A percentile compares a stretch with the other conserved stretches of the same genome.
Evolutionary conservation across 2,113 vertebrate genomes (phyloP).

Genomic region (Ciconia maguari): DNA sequence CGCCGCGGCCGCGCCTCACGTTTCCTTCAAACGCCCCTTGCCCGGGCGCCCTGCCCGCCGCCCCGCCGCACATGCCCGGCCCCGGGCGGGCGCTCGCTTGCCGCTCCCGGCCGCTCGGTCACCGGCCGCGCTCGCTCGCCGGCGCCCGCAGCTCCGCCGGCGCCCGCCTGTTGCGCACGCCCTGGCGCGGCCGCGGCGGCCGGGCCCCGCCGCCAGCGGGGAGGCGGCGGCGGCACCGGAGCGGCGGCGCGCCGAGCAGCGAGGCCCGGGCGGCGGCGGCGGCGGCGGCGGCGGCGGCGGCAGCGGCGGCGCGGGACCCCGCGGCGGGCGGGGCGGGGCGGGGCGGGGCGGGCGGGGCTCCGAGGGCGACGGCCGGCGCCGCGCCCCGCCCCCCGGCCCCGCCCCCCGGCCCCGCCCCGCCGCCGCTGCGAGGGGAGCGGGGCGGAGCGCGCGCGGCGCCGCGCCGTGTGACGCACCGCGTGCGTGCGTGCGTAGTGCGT

Average conservation of each 20-base stretch:
- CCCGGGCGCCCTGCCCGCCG: constrained; percentile 59
- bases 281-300: neutral
- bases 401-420: neutral
- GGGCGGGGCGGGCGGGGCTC: neutral
- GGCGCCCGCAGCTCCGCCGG: neutral
- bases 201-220: no score
- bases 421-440: neutral
- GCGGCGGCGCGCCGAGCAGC: neutral
- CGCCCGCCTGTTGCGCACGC: neutral
- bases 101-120: neutral
- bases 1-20: neutral
- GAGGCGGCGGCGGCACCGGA: neutral
- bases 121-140: neutral
- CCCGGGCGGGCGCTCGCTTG: neutral
- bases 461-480: neutral
- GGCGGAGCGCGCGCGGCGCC: neutral
- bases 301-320: neutral
- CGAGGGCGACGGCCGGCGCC: neutral
- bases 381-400: neutral
- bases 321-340: neutral
- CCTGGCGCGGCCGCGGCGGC: neutral
- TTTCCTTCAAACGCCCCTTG: constrained; percentile 62
- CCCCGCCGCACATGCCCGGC: neutral
- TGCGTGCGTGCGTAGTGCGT: neutral
- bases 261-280: neutral